Percentiles rank a stretch among this genome's conserved stretches.
Conservation (phyloP, 2,113 vertebrate genomes). For the Catharus bicknelli region DNA sequence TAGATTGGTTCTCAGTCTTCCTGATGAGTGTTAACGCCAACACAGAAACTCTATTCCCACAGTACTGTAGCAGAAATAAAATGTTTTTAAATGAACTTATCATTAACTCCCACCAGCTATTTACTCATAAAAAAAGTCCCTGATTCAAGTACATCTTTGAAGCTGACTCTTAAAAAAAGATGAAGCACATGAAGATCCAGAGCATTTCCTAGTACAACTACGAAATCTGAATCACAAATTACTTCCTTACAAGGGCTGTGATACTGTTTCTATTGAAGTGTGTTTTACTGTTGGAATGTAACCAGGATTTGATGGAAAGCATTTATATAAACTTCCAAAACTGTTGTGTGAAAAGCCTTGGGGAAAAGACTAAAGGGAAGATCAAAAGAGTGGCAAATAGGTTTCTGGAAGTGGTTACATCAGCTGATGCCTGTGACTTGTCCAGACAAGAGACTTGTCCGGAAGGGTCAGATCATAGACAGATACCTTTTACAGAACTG, state of each 20-base stretch:
- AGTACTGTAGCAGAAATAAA: conserved; percentile 4
- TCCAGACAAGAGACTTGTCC: background rate
- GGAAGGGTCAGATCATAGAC: background rate
- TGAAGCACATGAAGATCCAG: conserved; percentile 17
- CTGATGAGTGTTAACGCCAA: background rate
- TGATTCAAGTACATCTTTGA: conserved; percentile 30
- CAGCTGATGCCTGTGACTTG: background rate
- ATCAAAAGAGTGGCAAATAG: background rate
- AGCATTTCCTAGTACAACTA: conserved; percentile 11
- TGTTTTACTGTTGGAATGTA: background rate
- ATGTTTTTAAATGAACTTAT: conserved; percentile 5
- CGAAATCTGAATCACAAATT: conserved; percentile 47
- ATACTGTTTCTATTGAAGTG: background rate
- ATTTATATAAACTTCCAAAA: background rate
- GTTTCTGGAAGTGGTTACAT: background rate
- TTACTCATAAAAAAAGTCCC: background rate
- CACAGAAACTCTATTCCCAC: background rate
- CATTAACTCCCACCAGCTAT: conserved; percentile 5
- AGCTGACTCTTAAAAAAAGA: conserved; percentile 37
- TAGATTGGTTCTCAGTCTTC: background rate
- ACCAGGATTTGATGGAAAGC: background rate
- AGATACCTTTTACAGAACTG: background rate
- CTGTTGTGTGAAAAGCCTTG: background rate
- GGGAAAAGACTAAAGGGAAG: background rate
- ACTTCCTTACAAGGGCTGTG: background rate